Evolutionary conservation across 2,797 vertebrate species (phyloP).

Genomic region (Xerus rutilus): DNA sequence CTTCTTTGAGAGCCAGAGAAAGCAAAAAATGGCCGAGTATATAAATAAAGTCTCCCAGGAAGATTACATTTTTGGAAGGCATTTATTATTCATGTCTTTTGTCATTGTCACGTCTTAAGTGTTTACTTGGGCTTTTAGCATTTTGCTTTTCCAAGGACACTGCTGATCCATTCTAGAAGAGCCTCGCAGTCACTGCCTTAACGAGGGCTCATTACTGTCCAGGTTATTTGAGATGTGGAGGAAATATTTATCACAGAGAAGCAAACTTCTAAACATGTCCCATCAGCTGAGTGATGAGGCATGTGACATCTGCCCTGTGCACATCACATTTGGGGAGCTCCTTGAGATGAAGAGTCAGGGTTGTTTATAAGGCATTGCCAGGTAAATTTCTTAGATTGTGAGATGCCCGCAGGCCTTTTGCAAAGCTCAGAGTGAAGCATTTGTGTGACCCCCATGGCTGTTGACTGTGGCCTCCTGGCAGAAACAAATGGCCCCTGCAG

Average conservation of each 20-base stretch:
- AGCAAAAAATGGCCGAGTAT: conserved; percentile 39
- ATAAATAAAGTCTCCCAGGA: conserved; percentile 68
- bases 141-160: conserved; percentile 71
- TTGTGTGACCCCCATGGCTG: too few relatives aligned
- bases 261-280: conserved; percentile 66
- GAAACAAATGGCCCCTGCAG: background rate
- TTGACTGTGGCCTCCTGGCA: background rate
- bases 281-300: conserved; percentile 57
- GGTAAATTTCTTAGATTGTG: conserved; percentile 54
- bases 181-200: conserved; percentile 54
- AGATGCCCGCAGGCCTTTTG: background rate
- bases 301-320: conserved; percentile 15
- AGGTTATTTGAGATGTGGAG: conserved; percentile 70
- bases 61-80: conserved; percentile 69
- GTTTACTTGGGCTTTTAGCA: conserved; percentile 74
- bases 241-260: conserved; percentile 69
- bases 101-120: conserved; percentile 64
- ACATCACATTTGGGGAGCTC: conserved; percentile 29
- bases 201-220: conserved; percentile 74
- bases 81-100: conserved; percentile 78
- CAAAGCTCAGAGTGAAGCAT: background rate
- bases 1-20: conserved; percentile 57
- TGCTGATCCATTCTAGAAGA: conserved; percentile 59
- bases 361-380: background rate
- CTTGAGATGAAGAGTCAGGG: conserved; percentile 9